A percentile compares a stretch with the other conserved stretches of the same genome.
phyloP scores from a whole-genome alignment of 1,140 invertebrate genomes.

The Hyles euphorbiae region DNA sequence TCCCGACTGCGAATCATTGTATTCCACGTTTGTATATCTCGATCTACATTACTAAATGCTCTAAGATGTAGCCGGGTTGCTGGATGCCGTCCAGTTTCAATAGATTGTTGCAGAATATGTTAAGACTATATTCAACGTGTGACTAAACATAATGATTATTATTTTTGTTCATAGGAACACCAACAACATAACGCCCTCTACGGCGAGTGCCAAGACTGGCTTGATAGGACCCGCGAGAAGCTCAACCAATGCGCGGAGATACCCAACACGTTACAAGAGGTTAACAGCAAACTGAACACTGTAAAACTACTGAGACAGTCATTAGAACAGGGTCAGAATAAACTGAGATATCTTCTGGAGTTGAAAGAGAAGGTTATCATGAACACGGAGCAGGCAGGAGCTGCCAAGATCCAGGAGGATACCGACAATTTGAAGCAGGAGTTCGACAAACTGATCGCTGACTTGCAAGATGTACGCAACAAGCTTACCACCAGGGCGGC shows the following conservation, averaged over 20 bases:
- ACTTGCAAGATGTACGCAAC: constrained; percentile 86
- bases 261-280: constrained; percentile 85
- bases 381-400: constrained; percentile 92
- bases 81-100: no score
- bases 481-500: constrained; percentile 82
- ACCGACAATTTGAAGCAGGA: constrained; percentile 91
- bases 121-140: no score
- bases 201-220: constrained; percentile 94
- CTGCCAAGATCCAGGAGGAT: constrained; percentile 91
- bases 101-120: no score
- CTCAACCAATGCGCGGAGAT: constrained; percentile 85
- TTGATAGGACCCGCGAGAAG: constrained; percentile 90
- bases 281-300: constrained; percentile 88
- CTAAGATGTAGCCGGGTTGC: no score
- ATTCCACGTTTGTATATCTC: no score
- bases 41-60: no score
- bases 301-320: constrained; percentile 90
- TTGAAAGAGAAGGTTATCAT: constrained; percentile 94
- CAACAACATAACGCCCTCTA: constrained; percentile 92
- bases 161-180: constrained; percentile 79
- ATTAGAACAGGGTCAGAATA: constrained; percentile 93
- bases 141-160: no score
- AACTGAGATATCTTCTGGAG: constrained; percentile 91
- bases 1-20: no score
- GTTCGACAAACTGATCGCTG: constrained; percentile 88